These are phyloP conservation scores for Acrocephalus scirpaceus DNA, from an alignment of 2,797 vertebrate genomes.

Conservation along the genomic window DNA sequence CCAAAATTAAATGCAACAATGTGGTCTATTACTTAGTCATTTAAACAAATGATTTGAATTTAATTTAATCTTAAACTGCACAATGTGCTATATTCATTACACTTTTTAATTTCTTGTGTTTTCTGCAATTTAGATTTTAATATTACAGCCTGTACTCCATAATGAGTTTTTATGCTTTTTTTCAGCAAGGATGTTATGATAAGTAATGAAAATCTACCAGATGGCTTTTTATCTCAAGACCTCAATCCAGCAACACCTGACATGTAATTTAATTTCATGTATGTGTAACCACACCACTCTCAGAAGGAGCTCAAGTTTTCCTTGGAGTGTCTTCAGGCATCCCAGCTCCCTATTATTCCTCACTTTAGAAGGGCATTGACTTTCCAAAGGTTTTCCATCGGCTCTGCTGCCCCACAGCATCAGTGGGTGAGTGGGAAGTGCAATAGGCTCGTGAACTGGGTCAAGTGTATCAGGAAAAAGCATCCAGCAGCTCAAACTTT, in stretches of 20 bases:
- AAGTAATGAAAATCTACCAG: conserved; percentile 34
- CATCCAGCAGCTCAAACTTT: neutral
- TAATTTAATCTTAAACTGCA: conserved; percentile 38
- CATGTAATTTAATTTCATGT: conserved; percentile 9
- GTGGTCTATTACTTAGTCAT: conserved; percentile 9
- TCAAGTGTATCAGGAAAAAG: too few relatives aligned
- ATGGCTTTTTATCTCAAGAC: neutral
- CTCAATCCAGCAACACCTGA: neutral
- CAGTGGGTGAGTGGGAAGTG: neutral
- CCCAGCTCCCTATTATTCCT: neutral
- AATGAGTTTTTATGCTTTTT: conserved; percentile 5
- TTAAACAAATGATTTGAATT: conserved; percentile 36
- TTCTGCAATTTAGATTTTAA: conserved; percentile 44
- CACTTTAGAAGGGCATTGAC: neutral
- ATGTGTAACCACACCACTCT: neutral
- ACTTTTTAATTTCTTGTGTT: conserved; percentile 39
- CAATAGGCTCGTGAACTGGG: neutral
- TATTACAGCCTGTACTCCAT: neutral
- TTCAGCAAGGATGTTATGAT: neutral
- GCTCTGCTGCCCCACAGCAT: neutral
- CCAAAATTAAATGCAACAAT: neutral
- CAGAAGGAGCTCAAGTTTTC: neutral
- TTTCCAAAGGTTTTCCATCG: neutral
- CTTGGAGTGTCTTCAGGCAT: neutral
- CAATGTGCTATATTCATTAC: conserved; percentile 20